These are phyloP conservation scores for Hedya salicella DNA, from an alignment of 2,888 invertebrate species.

Conservation along the genomic window DNA sequence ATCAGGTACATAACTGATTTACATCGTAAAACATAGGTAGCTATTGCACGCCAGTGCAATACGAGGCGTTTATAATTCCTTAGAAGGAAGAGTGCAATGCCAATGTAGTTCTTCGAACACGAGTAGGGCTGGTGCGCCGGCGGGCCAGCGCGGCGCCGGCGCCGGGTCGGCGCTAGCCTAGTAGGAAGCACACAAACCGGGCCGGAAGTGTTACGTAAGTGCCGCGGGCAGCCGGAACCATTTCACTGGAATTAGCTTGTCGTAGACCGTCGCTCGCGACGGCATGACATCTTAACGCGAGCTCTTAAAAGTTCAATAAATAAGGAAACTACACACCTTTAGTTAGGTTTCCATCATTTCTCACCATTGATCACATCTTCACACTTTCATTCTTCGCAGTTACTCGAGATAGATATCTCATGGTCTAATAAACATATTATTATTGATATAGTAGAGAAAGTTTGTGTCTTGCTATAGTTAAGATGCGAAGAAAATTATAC, in stretches of 20 bases:
- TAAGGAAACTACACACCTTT: no score
- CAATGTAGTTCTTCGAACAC: neutral
- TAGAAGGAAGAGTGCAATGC: neutral
- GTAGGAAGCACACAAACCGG: constrained; percentile 17
- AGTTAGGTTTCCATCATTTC: no score
- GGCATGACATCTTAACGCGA: constrained; percentile 12
- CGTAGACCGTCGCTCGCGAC: constrained; percentile 8
- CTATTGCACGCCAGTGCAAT: neutral
- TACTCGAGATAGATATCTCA: no score
- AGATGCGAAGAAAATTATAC: no score
- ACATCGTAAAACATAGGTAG: neutral
- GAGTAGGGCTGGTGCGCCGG: neutral
- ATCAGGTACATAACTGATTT: constrained; percentile 19
- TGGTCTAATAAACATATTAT: no score
- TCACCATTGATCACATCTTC: no score
- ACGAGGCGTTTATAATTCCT: neutral
- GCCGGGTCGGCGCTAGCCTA: neutral
- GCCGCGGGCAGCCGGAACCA: constrained; percentile 40
- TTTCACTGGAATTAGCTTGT: constrained; percentile 45
- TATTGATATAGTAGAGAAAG: no score
- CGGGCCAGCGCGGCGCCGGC: constrained; percentile 7
- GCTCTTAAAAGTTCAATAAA: neutral
- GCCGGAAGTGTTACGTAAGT: constrained; percentile 45
- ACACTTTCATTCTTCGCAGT: no score
- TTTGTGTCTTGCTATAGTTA: no score